Evolutionary conservation across 2,797 vertebrate species (phyloP), one percentile per base, ranked within the genome.

Genomic region (Octomys mimax): DNA sequence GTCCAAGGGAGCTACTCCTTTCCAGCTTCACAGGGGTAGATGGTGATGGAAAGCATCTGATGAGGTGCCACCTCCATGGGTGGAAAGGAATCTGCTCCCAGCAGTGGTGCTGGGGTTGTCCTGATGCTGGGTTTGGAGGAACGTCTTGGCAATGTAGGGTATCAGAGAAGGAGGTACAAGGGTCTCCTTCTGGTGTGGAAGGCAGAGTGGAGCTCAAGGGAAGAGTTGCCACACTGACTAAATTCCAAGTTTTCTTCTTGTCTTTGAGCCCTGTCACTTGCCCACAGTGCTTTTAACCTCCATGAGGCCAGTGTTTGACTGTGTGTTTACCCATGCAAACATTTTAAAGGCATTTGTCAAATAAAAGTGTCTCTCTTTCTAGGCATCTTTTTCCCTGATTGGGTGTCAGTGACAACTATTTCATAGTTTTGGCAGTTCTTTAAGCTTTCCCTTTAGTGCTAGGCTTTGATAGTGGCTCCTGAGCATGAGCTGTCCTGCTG

Each of bases 331-430:
- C 26, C 16, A 4, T 75, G 24, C 14, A 61, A 83, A 64, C 46
- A 28, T 42, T 91, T 61, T 89, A 36, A 49, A 79, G 87, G 71
- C 31, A 24, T 86, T 93, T 92, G 28, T 88, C 31, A 36, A 31
- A 42, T 16, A 22, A 4, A 3, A 7, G 49, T 61, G 54, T 57
- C 54, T 52, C 54, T 79, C 33, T 59, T 46, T 52, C 4, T 21
- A 46, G 83, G 62, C 1, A 21, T 64, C n/a, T 39, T 26, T 26
- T 89, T 49, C 33, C 54, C 28, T 92, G 78, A 46, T 46, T 87
- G 70, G 54, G 33, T 54, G 46, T 77, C 33, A 70, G 26, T 62
- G 36, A 36, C n/a, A 42, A 5, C 46, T 52, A 2, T 49, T 68
- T 59, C 33, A 54, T 21, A n/a, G 24, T 94, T 79, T 62, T 49